Evolutionary conservation across 2,113 vertebrate genomes (phyloP), one percentile per base, ranked within the genome.

Genomic region (Paracanthobrama guichenoti): DNA sequence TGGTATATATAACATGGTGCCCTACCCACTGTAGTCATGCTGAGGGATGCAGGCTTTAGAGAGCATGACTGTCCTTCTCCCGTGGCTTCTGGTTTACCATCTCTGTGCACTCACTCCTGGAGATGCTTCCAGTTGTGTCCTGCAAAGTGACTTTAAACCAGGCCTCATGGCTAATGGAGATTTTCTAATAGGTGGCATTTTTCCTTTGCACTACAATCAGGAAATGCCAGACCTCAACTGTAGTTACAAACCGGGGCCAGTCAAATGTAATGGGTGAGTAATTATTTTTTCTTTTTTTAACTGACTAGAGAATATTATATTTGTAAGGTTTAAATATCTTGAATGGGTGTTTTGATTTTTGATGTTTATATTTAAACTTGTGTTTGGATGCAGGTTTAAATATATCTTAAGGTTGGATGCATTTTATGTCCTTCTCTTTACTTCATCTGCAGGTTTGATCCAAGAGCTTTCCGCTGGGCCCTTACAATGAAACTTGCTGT

Each of bases 151-250:
- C 31, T 89, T 89, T 87, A 42, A 91, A 50, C 87, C 90, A 44
- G 88, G 84, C 2, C 86, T 91, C 11, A 48, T 74, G 69, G 83
- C 86, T 81, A 81, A 46, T 64, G 88, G 88, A 82, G 85, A 90
- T 50, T 88, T 89, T 66, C 39, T 89, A 42, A 89, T 90, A 53
- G 89, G 90, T 26, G 89, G 87, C 1, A 88, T 91, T 86, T 91
- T 91, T 14, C 89, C 90, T 22, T 53, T 91, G 26, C 90, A 91
- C 59, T 90, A 89, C 39, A 87, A 86, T 81, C 86, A 88, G 78
- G 90, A 88, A 78, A 88, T 89, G 84, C 87, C 88, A 76, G 84
- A 86, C 10, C 44, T 80, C 16, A 87, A 84, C 31, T 90, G 73
- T 60, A 87, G 84, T 42, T 88, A 83, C 62, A 87, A 82, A 87